Base-by-base conservation (phyloP, 2,888 invertebrate genomes). In the Rhagonycha fulva region DNA sequence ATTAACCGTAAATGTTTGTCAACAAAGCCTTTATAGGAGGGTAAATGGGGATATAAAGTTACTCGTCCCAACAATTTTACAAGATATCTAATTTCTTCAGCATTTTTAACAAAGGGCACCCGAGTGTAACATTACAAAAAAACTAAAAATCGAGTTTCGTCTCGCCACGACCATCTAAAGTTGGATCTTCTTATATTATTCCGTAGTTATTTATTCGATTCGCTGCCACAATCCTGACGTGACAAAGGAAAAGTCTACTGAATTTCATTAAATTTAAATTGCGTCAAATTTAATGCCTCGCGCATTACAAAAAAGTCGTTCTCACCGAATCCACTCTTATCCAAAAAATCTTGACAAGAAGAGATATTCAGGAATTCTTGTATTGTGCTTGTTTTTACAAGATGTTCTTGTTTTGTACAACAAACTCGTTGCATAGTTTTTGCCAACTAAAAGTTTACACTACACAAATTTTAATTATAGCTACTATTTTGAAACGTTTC, bases 181-280 rank as follows among this genome's bases (percentile, higher is more conserved):
- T 28, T 71, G 26, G 47, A 74, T 76, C 76, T 76, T 60, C 61
- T 76, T 70, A 68, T 76, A 68, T 75, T 68, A 68, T 72, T 71
- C 66, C 70, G 62, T 69, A 28, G 75, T 76, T 76, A 73, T 76
- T 74, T 76, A 76, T 76, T 74, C 76, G 76, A 74, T 71, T 74
- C 76, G 76, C 74, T 68, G 71, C 32, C 70, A 68, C 70, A 26
- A 32, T 72, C 62, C 47, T 74, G 74, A 74, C 76, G 74, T 74
- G 74, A 76, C 76, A 76, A 76, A 76, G 69, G 76, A 70, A 68
- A 70, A 78, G 74, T 68, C 73, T 79, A 47, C 76, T 79, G 82
- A 79, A 81, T 81, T 83, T 80, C 81, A 81, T 84, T 82, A 82
- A 83, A 83, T 84, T 83, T 84, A 82, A 83, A 84, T 82, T 79